Conservation (phyloP, 2,888 invertebrate species). For the Leptinotarsa haldemani region DNA sequence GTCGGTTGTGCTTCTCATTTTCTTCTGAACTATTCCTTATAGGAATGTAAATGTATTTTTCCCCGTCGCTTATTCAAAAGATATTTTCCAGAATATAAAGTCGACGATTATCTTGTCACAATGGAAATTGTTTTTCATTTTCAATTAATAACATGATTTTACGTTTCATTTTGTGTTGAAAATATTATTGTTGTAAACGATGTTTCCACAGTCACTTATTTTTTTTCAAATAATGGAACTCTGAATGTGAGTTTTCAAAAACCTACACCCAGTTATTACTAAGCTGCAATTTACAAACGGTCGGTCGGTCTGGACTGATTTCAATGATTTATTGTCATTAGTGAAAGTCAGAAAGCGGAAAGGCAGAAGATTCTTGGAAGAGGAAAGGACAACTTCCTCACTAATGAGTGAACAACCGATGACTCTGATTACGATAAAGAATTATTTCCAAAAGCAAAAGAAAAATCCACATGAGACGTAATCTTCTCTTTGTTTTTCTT, state of each 20-base stretch:
- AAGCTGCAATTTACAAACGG: background rate
- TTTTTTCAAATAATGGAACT: too few relatives aligned
- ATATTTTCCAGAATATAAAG: background rate
- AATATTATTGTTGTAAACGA: too few relatives aligned
- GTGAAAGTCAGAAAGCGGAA: conserved; percentile 20
- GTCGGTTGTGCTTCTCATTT: background rate
- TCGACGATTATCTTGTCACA: background rate
- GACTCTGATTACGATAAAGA: background rate
- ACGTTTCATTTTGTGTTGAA: too few relatives aligned
- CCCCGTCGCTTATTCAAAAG: background rate
- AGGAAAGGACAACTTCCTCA: background rate
- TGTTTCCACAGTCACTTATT: too few relatives aligned
- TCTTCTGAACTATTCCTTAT: background rate
- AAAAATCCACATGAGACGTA: background rate
- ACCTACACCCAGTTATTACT: background rate
- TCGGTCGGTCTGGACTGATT: conserved; percentile 25
- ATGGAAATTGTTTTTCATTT: background rate
- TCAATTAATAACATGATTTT: background rate
- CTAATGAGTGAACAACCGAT: background rate
- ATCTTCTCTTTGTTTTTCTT: too few relatives aligned
- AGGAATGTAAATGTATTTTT: conserved; percentile 3
- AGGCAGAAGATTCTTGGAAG: background rate
- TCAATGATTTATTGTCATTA: conserved; percentile 43
- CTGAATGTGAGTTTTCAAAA: too few relatives aligned
- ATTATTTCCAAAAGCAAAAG: background rate